Evolutionary conservation across 2,888 invertebrate genomes (phyloP).

Genomic region (Panzeria rudis): DNA sequence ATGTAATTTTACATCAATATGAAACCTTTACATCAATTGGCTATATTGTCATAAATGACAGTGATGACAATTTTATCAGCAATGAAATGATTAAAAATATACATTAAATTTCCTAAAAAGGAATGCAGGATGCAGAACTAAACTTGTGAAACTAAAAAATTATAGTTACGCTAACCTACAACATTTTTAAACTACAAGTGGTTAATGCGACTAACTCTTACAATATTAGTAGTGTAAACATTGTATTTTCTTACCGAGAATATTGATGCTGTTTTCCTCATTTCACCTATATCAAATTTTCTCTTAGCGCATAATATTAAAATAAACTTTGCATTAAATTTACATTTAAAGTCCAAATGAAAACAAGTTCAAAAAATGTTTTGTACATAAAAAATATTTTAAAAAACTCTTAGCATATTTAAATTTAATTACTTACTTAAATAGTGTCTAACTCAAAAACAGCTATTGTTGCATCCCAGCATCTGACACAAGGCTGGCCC

Average conservation of each 20-base stretch:
- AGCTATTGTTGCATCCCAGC: conserved; percentile 41
- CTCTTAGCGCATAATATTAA: neutral
- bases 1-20: too few species aligned
- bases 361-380: neutral
- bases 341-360: conserved; percentile 1
- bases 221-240: too few species aligned
- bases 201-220: too few species aligned
- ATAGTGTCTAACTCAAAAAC: conserved; percentile 51
- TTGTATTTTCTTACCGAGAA: neutral
- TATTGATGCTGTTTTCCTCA: neutral
- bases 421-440: conserved; percentile 61
- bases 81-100: too few species aligned
- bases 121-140: too few species aligned
- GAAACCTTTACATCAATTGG: too few species aligned
- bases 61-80: too few species aligned
- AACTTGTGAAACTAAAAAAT: too few species aligned
- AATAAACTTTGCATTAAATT: conserved; percentile 7
- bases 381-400: neutral
- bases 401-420: neutral
- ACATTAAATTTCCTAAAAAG: too few species aligned
- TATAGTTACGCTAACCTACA: too few species aligned
- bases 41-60: too few species aligned
- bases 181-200: too few species aligned
- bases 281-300: neutral
- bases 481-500: neutral